Percentiles rank a stretch among this genome's conserved stretches.
Evolutionary conservation across 1,140 invertebrate genomes (phyloP).

Genomic region (Drosophila lowei): DNA sequence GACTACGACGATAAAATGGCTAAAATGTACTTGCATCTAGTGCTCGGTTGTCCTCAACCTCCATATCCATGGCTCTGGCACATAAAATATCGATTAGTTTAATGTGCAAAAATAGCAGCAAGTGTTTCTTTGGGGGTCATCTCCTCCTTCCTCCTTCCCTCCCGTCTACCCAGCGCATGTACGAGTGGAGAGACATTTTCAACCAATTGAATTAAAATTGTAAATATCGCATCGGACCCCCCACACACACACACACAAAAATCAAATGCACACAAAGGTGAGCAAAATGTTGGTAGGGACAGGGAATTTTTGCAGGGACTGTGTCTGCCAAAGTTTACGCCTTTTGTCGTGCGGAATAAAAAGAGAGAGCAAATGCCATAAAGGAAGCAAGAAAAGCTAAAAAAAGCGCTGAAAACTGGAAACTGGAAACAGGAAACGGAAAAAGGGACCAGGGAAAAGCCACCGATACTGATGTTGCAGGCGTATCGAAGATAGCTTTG

Average conservation of each 20-base stretch:
- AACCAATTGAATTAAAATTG: slow-evolving; percentile 79
- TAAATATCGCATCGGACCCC: slow-evolving; percentile 61
- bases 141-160: slow-evolving; percentile 5
- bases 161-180: not conserved
- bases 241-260: slow-evolving; percentile 30
- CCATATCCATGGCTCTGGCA: slow-evolving; percentile 2
- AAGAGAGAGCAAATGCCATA: slow-evolving; percentile 20
- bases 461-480: slow-evolving; percentile 43
- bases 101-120: slow-evolving; percentile 74
- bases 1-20: slow-evolving; percentile 62
- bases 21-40: slow-evolving; percentile 72
- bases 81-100: slow-evolving; percentile 80
- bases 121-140: slow-evolving; percentile 50
- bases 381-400: slow-evolving; percentile 18
- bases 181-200: slow-evolving; percentile 29
- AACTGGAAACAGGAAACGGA: slow-evolving; percentile 41
- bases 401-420: slow-evolving; percentile 7
- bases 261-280: slow-evolving; percentile 67
- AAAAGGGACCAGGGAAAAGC: slow-evolving; percentile 25
- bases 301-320: not conserved
- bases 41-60: slow-evolving; percentile 7
- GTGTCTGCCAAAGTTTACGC: slow-evolving; percentile 50
- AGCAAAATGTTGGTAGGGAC: slow-evolving; percentile 37
- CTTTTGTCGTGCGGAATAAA: slow-evolving; percentile 33
- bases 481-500: slow-evolving; percentile 32